Percentiles rank a stretch among this genome's conserved stretches.
Evolutionary conservation across 2,888 invertebrate species (phyloP).

Genomic region (Scotopteryx bipunctaria): DNA sequence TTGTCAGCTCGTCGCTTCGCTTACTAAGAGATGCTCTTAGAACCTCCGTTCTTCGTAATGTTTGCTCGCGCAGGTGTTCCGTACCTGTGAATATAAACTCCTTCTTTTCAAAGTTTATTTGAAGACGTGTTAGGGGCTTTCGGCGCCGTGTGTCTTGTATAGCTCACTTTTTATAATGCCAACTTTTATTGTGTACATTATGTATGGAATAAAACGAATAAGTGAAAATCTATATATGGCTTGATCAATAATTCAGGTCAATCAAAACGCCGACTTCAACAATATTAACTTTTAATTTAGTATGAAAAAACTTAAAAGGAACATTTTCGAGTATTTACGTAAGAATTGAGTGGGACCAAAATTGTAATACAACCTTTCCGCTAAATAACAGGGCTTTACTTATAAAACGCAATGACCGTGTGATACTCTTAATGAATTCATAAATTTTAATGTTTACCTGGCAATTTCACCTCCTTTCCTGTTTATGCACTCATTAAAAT

Average conservation of each 20-base stretch:
- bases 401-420: conserved; percentile 20
- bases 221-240: no score
- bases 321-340: not conserved
- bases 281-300: no score
- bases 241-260: no score
- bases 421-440: conserved; percentile 18
- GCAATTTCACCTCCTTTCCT: conserved; percentile 22
- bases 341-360: not conserved
- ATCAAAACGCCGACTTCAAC: no score
- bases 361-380: conserved; percentile 17
- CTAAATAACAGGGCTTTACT: conserved; percentile 23
- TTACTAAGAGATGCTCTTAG: not conserved
- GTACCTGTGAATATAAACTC: conserved; percentile 50
- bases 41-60: conserved; percentile 32
- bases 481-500: conserved; percentile 19
- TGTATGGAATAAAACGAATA: not conserved
- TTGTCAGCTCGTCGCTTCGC: conserved; percentile 4
- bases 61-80: conserved; percentile 46
- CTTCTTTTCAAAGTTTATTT: conserved; percentile 47
- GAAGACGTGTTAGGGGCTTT: conserved; percentile 42
- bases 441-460: conserved; percentile 21
- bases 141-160: conserved; percentile 31
- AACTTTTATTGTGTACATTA: conserved; percentile 6
- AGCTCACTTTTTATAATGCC: conserved; percentile 22
- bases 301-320: no score